Evolutionary conservation across 1,140 invertebrate genomes (phyloP), one percentile per base, ranked within the genome.

Genomic region (Bombus terrestris): DNA sequence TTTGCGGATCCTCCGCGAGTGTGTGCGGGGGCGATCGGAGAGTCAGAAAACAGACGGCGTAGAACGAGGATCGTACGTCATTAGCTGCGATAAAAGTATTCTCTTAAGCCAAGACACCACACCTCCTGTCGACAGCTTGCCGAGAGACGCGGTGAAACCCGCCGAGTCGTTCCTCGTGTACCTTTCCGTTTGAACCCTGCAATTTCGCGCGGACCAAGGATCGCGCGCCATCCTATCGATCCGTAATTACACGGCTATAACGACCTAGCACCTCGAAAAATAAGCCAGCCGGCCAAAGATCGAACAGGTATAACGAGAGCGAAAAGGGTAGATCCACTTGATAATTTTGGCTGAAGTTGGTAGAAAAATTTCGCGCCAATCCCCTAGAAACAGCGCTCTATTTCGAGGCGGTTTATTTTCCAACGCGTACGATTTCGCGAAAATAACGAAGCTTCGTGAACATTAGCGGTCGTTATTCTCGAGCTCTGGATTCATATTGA

Each of bases 181-280:
- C 37, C 75, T 62, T 64, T 77, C 37, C 57, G 37, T 72, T 62
- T 64, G 32, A 78, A 66, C 59, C 75, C 75, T 78, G 39, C 75
- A 78, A 78, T 78, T 78, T 78, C 59, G 37, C 37, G 9, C 57
- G 59, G 18, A 8, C 59, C 28, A 28, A 22, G 75, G 75, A 78
- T 64, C 75, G 39, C 28, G 37, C 75, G 75, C 37, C n/a, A 9
- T 78, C 59, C 75, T 78, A 78, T 78, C 59, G 59, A 78, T 66
- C 13, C 57, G 37, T 78, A 78, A 78, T 78, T 78, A 78, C 57
- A 77, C 57, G 25, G 37, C 75, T n/a, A 41, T 77, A 77, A 77
- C 59, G 75, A 78, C 13, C 75, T 78, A 66, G 75, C 75, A 78
- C 75, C 75, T 78, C n/a, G 75, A 78, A 78, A 41, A 78, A 78